Percentiles rank a stretch among this genome's conserved stretches.
Evolutionary conservation across 2,888 invertebrate genomes (phyloP).

Genomic region (Syritta pipiens): DNA sequence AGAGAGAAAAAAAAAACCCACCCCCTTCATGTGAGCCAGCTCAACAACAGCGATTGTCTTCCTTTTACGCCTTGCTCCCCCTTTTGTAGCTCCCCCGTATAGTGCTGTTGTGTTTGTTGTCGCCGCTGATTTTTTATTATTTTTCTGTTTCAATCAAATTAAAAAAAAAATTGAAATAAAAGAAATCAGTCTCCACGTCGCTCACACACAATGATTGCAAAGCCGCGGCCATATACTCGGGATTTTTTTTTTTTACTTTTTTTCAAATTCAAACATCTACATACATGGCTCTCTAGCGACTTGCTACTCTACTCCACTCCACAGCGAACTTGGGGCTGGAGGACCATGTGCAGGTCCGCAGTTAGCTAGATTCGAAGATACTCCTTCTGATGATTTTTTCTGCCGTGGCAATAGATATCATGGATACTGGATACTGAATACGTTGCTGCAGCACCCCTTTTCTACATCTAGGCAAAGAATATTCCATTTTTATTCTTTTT

Average conservation of each 20-base stretch:
- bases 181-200: constrained; percentile 67
- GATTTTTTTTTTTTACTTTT: constrained; percentile 20
- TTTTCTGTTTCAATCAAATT: constrained; percentile 73
- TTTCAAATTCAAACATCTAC: constrained; percentile 58
- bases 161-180: constrained; percentile 69
- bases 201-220: constrained; percentile 65
- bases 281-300: constrained; percentile 19
- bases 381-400: constrained; percentile 57
- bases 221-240: constrained; percentile 61
- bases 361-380: constrained; percentile 67
- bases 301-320: constrained; percentile 20
- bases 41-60: constrained; percentile 59
- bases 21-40: not conserved
- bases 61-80: constrained; percentile 54
- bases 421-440: constrained; percentile 43
- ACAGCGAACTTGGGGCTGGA: constrained; percentile 16
- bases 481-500: constrained; percentile 59
- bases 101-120: constrained; percentile 63
- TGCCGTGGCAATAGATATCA: constrained; percentile 67
- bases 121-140: constrained; percentile 55
- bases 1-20: no score
- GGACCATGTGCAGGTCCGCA: constrained; percentile 67
- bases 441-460: constrained; percentile 49
- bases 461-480: constrained; percentile 53
- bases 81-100: constrained; percentile 18